phyloP scores from a whole-genome alignment of 2,888 invertebrate species.

The Xanthia icteritia region DNA sequence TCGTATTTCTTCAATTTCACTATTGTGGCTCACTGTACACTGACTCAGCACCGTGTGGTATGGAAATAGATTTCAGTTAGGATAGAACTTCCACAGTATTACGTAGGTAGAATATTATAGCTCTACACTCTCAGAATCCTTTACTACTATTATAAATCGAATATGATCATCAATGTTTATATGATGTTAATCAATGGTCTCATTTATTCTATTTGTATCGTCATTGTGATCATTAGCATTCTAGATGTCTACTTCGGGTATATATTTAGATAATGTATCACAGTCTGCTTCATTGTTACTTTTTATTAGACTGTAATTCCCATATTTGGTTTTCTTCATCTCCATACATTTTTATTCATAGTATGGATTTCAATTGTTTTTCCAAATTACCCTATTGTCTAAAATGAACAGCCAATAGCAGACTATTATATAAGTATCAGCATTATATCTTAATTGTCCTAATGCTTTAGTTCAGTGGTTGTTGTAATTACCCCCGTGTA shows the following conservation, averaged over 20 bases:
- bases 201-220: conserved; percentile 51
- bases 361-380: conserved; percentile 48
- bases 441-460: conserved; percentile 17
- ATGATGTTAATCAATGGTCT: conserved; percentile 46
- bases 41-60: conserved; percentile 61
- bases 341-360: conserved; percentile 51
- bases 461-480: conserved; percentile 15
- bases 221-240: conserved; percentile 44
- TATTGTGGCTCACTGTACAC: conserved; percentile 45
- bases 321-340: conserved; percentile 45
- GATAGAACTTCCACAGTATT: conserved; percentile 57
- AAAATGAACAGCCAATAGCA: conserved; percentile 65
- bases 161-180: conserved; percentile 42
- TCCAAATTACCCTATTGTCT: conserved; percentile 27
- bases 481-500: conserved; percentile 10
- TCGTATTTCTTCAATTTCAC: conserved; percentile 51
- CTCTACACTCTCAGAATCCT: conserved; percentile 47
- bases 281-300: conserved; percentile 54
- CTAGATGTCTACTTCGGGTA: conserved; percentile 26
- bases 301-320: conserved; percentile 16
- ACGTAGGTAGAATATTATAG: conserved; percentile 56
- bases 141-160: conserved; percentile 44
- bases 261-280: conserved; percentile 36
- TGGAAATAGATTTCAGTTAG: conserved; percentile 56
- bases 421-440: conserved; percentile 29